Base-by-base conservation (phyloP, 2,797 vertebrate genomes). In the Myotis planiceps region DNA sequence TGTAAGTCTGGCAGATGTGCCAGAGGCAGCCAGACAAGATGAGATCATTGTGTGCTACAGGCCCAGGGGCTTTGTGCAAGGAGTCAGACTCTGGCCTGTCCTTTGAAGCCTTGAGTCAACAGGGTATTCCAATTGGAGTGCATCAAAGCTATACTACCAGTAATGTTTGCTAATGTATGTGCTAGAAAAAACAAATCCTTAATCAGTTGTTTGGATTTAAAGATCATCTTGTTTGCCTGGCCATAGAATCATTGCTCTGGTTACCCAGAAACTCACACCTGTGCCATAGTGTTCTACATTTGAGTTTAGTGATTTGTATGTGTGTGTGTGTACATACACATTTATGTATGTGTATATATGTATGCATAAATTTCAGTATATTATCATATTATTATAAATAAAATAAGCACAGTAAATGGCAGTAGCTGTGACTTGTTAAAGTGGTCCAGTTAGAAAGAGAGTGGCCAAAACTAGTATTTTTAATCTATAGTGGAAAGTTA, bases 61-160 rank as follows among this genome's bases (percentile, higher is more conserved):
- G 75, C 34, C 14, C 49, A 1, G 13, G 75, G 51, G 10, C 25
- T 78, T 63, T 82, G 63, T 85, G 60, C 14, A 32, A 42, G 34
- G 55, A 63, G 47, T 60, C 63, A 74, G n/a, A 23, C 27, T 49
- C 25, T 23, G 58, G 55, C 21, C 13, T 14, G 6, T 39, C 8
- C 68, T 89, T 87, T 93, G 84, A 92, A 93, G 80, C 79, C 72
- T 84, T 55, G 71, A 65, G 60, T 97, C 87, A 93, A 81, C 12
- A 65, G 75, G 3, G 18, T 69, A 14, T 78, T 86, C 63, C 55
- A 60, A 8, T n/a, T 2, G 2, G 53, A 80, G 14, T 19, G 19
- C 32, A 25, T 92, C 32, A 53, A 42, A 95, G 78, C 0, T 1
- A 27, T 74, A 18, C 78, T 74, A 88, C 72, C 78, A 60, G 60